Conservation (phyloP, 2,113 vertebrate genomes). For the Lamprotornis superbus region DNA sequence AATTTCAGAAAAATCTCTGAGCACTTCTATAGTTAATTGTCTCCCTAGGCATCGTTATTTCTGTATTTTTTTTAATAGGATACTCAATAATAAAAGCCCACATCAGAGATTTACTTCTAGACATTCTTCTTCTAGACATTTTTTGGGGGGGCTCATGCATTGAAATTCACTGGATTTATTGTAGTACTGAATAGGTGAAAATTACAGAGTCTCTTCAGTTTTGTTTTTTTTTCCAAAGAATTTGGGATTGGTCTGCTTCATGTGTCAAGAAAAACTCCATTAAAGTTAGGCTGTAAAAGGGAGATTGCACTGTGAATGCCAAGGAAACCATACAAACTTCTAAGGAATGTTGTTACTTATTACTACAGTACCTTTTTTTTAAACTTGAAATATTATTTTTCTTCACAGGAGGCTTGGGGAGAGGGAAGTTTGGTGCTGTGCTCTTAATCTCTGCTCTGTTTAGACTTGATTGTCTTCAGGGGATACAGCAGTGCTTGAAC, state of each 20-base stretch:
- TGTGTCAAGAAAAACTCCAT: neutral
- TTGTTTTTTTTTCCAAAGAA: neutral
- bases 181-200: neutral
- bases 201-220: neutral
- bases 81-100: neutral
- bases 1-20: neutral
- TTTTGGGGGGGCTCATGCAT: neutral
- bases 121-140: neutral
- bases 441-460: constrained; percentile 3
- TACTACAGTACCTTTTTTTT: neutral
- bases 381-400: neutral
- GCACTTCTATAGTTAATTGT: neutral
- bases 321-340: neutral
- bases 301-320: neutral
- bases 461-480: constrained; percentile 45
- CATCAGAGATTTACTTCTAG: neutral
- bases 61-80: neutral
- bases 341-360: constrained; percentile 3
- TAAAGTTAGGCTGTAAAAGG: neutral
- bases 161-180: neutral
- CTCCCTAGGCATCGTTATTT: neutral
- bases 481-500: constrained; percentile 28
- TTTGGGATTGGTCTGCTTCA: neutral
- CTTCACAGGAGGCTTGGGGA: neutral
- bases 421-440: neutral